Conservation (phyloP, 2,888 invertebrate species). For the Malthinus seriepunctatus region DNA sequence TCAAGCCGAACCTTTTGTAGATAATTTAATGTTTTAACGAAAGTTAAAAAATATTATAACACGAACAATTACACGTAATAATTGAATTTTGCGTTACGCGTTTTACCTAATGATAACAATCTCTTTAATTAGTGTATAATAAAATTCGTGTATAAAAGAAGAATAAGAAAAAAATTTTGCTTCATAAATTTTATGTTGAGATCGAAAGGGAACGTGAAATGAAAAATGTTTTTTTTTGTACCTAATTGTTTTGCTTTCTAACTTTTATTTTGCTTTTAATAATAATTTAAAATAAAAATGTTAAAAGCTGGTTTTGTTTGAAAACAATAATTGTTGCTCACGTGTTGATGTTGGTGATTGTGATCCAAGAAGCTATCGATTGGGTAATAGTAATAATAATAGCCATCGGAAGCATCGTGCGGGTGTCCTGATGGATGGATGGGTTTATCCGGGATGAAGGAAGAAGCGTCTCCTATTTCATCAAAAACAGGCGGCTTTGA, state of each 20-base stretch:
- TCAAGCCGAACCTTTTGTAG: too few relatives aligned
- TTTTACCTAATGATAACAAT: too few relatives aligned
- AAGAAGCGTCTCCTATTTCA: constrained; percentile 41
- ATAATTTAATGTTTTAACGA: too few relatives aligned
- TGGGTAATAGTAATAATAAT: constrained; percentile 61
- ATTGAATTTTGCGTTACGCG: too few relatives aligned
- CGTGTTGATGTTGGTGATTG: constrained; percentile 39
- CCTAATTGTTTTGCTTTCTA: background rate
- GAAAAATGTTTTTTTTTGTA: too few relatives aligned
- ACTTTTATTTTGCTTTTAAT: background rate
- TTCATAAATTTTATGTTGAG: too few relatives aligned
- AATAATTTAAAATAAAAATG: constrained; percentile 1
- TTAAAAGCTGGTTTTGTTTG: background rate
- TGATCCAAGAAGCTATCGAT: constrained; percentile 56
- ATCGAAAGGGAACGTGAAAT: too few relatives aligned
- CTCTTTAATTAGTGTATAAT: too few relatives aligned
- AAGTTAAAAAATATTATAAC: too few relatives aligned
- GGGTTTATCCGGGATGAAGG: constrained; percentile 15
- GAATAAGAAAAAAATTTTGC: too few relatives aligned
- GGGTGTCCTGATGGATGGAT: constrained; percentile 9
- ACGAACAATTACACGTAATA: too few relatives aligned
- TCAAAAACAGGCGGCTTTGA: constrained; percentile 47
- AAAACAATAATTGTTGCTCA: background rate
- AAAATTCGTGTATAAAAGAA: too few relatives aligned
- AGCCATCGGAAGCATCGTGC: constrained; percentile 42